Evolutionary conservation across 2,888 invertebrate genomes (phyloP), one percentile per base, ranked within the genome.

Genomic region (Coecobrya sp.): DNA sequence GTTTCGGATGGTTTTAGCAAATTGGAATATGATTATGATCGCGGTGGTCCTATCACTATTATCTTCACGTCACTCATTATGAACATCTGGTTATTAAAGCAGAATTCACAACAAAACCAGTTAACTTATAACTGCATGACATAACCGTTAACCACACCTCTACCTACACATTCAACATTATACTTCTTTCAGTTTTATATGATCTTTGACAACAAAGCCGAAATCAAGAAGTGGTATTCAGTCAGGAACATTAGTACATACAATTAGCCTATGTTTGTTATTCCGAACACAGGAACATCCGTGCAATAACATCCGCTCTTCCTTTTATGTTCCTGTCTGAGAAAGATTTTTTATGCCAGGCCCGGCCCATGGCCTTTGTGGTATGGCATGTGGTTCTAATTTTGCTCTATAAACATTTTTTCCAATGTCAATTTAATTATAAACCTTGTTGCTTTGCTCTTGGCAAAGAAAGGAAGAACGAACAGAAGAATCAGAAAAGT

Each of bases 371-470:
- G 16, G 59, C 30, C 65, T 59, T 85, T 85, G n/a, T 68, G 25
- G 62, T 22, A 30, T 49, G 49, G 86, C 73, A 30, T 42, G 27
- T 86, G 86, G 85, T 42, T 73, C 36, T 22, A 70, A 49, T 73
- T 52, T 62, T 27, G n/a, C 7, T 1, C 25, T 52, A 73, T 52
- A 73, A 19, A 73, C 70, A 86, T 11, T 22, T 55, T 85, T 70
- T 73, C 55, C 86, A 86, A 86, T 73, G 86, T 86, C 86, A 55
- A 73, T 86, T 70, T 45, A 86, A 73, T 49, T 55, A 86, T 86
- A 86, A 86, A 49, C 52, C 49, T 19, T 55, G 49, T 42, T n/a
- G 16, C 84, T 62, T n/a, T 62, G 84, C 4, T n/a, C 36, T 82
- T 76, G 76, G 76, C 81, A 81, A 27, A 27, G 36, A 27, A 16